A percentile compares a stretch with the other conserved stretches of the same genome.
phyloP scores from a whole-genome alignment of 2,797 vertebrate genomes.

The Sebastiscus tertius region DNA sequence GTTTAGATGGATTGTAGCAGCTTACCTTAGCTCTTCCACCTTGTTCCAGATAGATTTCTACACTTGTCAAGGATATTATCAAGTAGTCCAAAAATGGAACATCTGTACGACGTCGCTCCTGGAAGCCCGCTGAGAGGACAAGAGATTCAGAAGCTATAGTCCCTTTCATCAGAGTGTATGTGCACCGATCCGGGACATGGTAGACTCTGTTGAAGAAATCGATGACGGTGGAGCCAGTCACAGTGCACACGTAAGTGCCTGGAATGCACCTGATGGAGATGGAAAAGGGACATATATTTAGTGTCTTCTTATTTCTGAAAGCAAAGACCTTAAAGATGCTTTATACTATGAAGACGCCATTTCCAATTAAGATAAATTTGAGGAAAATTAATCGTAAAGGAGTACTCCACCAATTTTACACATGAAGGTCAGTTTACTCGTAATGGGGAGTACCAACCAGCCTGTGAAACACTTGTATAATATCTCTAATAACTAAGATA shows the following conservation, averaged over 20 bases:
- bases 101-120: neutral
- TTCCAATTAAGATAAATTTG: no score
- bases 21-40: neutral
- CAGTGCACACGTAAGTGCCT: neutral
- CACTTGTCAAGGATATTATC: fast-evolving
- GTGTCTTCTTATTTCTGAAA: no score
- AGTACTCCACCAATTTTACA: no score
- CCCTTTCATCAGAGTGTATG: neutral
- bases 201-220: no score
- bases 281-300: neutral
- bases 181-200: neutral
- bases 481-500: no score
- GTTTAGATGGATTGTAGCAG: no score
- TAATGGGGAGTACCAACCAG: no score
- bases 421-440: no score
- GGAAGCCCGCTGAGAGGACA: neutral
- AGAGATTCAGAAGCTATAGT: fast-evolving
- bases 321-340: no score
- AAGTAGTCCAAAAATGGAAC: neutral
- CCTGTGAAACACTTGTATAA: no score
- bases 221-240: neutral
- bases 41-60: neutral
- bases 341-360: no score
- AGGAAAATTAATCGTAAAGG: no score
- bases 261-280: neutral